A percentile compares a stretch with the other conserved stretches of the same genome.
Conservation (phyloP, 2,888 invertebrate species). For the Phaonia tiefii region DNA sequence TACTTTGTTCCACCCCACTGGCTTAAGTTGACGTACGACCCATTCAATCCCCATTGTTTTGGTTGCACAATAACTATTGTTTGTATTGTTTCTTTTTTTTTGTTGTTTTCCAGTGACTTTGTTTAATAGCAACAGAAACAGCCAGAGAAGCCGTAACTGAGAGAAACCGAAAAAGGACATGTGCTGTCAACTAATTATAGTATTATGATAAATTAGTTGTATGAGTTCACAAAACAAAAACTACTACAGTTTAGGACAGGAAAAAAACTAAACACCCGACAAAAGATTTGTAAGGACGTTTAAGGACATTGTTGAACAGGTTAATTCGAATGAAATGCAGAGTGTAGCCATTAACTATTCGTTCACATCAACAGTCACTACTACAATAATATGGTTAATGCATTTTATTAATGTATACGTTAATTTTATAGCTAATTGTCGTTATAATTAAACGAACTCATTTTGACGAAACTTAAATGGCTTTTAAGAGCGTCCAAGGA, state of each 20-base stretch:
- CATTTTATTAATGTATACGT: no score
- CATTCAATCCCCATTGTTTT: background rate
- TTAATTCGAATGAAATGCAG: no score
- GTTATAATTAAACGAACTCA: no score
- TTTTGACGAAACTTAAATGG: no score
- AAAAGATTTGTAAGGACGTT: constrained; percentile 46
- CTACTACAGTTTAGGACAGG: constrained; percentile 3
- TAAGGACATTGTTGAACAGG: constrained; percentile 7
- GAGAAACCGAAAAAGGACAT: constrained; percentile 21
- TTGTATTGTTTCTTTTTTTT: constrained; percentile 24
- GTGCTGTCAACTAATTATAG: constrained; percentile 58
- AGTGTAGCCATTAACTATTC: no score
- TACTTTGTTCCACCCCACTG: constrained; percentile 31
- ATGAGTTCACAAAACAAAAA: constrained; percentile 7
- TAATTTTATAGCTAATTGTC: no score
- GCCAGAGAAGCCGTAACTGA: no score
- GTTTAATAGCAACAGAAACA: constrained; percentile 20
- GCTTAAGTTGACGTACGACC: background rate
- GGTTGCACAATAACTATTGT: background rate
- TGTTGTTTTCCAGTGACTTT: no score
- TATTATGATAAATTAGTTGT: constrained; percentile 47
- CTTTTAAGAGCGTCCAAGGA: no score
- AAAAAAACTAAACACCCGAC: background rate
- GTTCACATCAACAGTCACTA: no score
- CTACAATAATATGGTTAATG: no score